Evolutionary conservation across 2,888 invertebrate species (phyloP).

Genomic region (Caenorhabditis sp.): DNA sequence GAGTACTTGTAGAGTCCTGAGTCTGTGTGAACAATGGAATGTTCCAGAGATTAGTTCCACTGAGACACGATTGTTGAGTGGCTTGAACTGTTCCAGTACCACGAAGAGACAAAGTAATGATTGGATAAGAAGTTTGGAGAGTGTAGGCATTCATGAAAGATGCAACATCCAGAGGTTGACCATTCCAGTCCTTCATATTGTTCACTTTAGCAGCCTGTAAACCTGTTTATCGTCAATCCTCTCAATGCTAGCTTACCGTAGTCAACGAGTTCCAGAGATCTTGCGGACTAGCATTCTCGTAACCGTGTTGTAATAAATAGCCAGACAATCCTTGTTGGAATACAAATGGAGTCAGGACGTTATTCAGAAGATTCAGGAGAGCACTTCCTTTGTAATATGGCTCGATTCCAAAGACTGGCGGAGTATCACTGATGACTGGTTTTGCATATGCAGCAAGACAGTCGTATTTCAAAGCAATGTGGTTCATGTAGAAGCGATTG

Average conservation of each 20-base stretch:
- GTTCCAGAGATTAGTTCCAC: conserved; percentile 42
- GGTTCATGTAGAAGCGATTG: conserved; percentile 60
- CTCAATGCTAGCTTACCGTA: not conserved
- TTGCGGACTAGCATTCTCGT: conserved; percentile 45
- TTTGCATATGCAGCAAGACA: conserved; percentile 46
- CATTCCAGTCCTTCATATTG: conserved; percentile 68
- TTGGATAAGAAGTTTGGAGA: conserved; percentile 62
- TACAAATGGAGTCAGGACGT: conserved; percentile 34
- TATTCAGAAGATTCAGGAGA: conserved; percentile 59
- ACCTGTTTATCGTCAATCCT: not conserved
- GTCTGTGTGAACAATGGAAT: conserved; percentile 59
- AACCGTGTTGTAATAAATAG: conserved; percentile 40
- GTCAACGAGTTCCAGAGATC: conserved; percentile 48
- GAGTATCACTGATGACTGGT: conserved; percentile 60
- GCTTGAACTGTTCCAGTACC: conserved; percentile 39
- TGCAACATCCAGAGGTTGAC: conserved; percentile 54
- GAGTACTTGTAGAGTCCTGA: conserved; percentile 1
- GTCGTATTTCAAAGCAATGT: conserved; percentile 58
- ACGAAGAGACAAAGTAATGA: conserved; percentile 40
- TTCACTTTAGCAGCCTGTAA: conserved; percentile 44
- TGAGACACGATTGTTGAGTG: conserved; percentile 51
- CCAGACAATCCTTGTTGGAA: conserved; percentile 37
- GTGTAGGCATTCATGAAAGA: conserved; percentile 66
- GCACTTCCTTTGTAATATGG: conserved; percentile 67
- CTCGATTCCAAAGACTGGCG: conserved; percentile 59